phyloP scores from a whole-genome alignment of 2,888 invertebrate species.

The Dolichomitus sp. region DNA sequence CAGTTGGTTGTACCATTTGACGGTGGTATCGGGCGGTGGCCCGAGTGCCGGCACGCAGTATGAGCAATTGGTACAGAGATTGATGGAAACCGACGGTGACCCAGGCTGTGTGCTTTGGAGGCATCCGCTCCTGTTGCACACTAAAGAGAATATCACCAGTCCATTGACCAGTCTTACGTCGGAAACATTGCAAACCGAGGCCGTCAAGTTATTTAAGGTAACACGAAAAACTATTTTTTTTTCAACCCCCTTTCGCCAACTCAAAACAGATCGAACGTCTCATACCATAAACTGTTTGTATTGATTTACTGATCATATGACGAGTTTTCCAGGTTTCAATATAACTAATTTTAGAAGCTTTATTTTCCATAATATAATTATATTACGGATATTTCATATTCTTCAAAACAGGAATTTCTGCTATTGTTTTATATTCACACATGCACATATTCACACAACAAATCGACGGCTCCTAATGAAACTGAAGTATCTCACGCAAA shows the following conservation, averaged over 20 bases:
- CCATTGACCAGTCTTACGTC: constrained; percentile 97
- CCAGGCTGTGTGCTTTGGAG: constrained; percentile 97
- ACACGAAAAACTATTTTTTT: background rate
- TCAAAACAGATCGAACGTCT: background rate
- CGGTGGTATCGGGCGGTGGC: constrained; percentile 97
- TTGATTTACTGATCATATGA: too few species aligned
- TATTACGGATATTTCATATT: too few species aligned
- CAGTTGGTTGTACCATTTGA: constrained; percentile 94
- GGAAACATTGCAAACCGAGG: constrained; percentile 95
- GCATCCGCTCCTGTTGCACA: constrained; percentile 96
- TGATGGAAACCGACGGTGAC: constrained; percentile 99
- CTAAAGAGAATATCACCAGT: constrained; percentile 96
- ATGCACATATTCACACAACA: too few species aligned
- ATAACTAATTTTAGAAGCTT: too few species aligned
- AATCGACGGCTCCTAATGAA: too few species aligned
- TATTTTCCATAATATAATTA: too few species aligned
- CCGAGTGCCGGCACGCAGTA: constrained; percentile 97
- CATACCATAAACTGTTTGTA: too few species aligned
- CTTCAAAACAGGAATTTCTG: too few species aligned
- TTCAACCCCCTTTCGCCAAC: background rate
- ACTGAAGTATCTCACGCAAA: too few species aligned
- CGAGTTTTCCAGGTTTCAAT: too few species aligned
- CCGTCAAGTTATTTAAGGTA: constrained; percentile 97
- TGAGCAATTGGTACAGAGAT: constrained; percentile 97
- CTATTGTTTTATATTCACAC: too few species aligned